These are phyloP conservation scores for Antheraea yamamai DNA, from an alignment of 2,888 invertebrate genomes.

Conservation along the genomic window DNA sequence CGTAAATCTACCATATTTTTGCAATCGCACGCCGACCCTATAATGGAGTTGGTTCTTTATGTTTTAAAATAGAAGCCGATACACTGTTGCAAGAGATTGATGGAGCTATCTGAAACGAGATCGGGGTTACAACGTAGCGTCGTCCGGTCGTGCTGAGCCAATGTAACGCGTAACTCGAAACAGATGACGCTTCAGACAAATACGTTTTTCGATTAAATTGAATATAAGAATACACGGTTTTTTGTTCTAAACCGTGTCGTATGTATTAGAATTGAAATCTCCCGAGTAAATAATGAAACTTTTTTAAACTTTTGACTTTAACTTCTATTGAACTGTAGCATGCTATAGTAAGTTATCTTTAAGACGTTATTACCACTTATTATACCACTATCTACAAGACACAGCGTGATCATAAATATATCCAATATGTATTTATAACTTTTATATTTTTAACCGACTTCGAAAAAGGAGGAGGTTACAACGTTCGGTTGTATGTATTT, in stretches of 20 bases:
- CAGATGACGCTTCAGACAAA: conserved; percentile 56
- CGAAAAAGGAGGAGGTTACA: no score
- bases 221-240: conserved; percentile 32
- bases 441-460: no score
- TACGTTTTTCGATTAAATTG: conserved; percentile 39
- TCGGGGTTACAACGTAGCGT: conserved; percentile 55
- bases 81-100: conserved; percentile 74
- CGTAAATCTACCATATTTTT: neutral
- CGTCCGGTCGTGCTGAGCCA: conserved; percentile 44
- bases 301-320: neutral
- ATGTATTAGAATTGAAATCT: neutral
- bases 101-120: conserved; percentile 73
- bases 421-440: no score
- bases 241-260: conserved; percentile 12
- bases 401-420: neutral
- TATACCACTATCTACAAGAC: neutral
- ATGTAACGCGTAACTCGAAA: conserved; percentile 48
- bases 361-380: no score
- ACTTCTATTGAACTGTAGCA: neutral
- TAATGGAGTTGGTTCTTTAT: conserved; percentile 26
- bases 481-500: no score
- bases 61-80: conserved; percentile 58
- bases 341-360: neutral
- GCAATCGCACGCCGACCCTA: neutral
- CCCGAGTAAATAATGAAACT: neutral